A percentile compares a stretch with the other conserved stretches of the same genome.
These are phyloP conservation scores for Nomada ruficornis DNA, from an alignment of 2,888 invertebrate genomes.

Conservation along the genomic window DNA sequence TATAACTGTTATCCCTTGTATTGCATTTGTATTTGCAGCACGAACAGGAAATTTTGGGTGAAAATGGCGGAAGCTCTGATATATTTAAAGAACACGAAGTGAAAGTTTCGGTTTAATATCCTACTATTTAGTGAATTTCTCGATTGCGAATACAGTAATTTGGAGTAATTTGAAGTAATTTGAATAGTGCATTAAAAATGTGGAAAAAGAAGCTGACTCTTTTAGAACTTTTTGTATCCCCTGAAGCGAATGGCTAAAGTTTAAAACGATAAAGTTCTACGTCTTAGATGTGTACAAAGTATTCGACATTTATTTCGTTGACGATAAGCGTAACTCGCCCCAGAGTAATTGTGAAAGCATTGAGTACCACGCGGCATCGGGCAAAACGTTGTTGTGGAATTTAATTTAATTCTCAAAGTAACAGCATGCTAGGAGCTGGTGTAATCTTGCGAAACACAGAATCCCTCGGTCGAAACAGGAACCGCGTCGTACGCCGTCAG, in stretches of 20 bases:
- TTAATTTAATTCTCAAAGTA: conserved; percentile 14
- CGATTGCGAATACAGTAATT: too few species aligned
- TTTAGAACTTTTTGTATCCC: too few species aligned
- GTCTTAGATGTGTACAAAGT: neutral
- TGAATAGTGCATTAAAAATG: too few species aligned
- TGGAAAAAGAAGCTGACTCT: too few species aligned
- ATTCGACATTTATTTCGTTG: neutral
- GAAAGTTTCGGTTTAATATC: too few species aligned
- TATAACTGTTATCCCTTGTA: neutral
- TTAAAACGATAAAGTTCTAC: neutral
- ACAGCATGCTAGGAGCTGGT: neutral
- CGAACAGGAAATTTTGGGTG: too few species aligned
- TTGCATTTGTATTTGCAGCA: too few species aligned
- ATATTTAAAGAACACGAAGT: too few species aligned
- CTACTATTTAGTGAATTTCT: too few species aligned
- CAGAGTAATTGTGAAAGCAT: neutral
- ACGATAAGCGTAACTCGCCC: neutral
- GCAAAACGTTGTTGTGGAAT: neutral
- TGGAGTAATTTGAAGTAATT: too few species aligned
- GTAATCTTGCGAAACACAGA: conserved; percentile 11
- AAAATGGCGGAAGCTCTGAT: too few species aligned
- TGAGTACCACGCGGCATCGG: too few species aligned
- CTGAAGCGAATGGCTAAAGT: neutral
- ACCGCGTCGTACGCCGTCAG: conserved; percentile 10
- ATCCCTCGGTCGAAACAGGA: conserved; percentile 2